Base-by-base conservation (phyloP, 2,888 invertebrate genomes). In the Campopleginae sp. region DNA sequence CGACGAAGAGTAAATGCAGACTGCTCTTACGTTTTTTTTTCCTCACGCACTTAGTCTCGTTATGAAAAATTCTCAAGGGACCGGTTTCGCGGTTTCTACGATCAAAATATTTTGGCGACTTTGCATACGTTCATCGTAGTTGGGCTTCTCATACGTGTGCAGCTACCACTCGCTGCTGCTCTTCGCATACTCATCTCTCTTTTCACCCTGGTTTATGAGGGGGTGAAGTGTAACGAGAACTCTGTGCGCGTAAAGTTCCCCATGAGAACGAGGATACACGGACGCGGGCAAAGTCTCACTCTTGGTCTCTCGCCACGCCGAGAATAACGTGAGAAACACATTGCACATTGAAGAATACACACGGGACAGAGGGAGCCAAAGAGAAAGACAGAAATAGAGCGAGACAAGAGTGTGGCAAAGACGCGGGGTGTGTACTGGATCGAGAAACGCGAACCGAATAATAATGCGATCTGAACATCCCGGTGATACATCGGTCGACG, bases 401-500 rank as follows among this genome's bases (percentile, higher is more conserved):
- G 72, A 66, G 71, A 38, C 27, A 72, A 44, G 51, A 78, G 46
- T 68, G 80, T 70, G 77, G 80, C 72, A 85, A 87, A 86, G 84
- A 81, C 78, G 74, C 82, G 81, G 80, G 77, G 85, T 68, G 86
- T 87, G 88, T 88, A 88, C 87, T 86, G 87, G 88, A 88, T 88
- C 87, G 87, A 79, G 81, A 87, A 85, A 89, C 88, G 88, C 80
- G 87, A 80, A 87, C 88, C 89, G 92, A 92, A 92, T 92, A 92
- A 91, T 90, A 92, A 92, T 92, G 91, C 88, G 90, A 90, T 89
- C 90, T 88, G 88, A 91, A 90, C 89, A 89, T 89, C 88, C 87
- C 89, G 87, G 89, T 91, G 92, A 92, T 92, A 91, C 91, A 92
- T 91, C 91, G 91, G 90, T 90, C 87, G 91, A 90, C 89, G 88